Conservation (phyloP, 2,888 invertebrate genomes). For the Tridacna crocea region DNA sequence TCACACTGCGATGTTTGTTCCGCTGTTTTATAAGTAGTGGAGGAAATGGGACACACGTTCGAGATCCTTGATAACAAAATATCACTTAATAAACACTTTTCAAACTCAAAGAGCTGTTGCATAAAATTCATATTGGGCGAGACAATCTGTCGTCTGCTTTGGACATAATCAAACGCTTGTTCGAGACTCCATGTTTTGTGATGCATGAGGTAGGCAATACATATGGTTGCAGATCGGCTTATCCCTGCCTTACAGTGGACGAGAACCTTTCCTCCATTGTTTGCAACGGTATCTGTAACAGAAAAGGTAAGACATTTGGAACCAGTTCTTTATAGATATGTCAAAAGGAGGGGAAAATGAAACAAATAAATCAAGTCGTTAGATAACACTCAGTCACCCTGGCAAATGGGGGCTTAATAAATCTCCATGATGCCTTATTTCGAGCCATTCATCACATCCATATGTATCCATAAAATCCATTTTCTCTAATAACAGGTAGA, state of each 20-base stretch:
- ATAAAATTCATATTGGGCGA: conserved; percentile 85
- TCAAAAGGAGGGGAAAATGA: too few species aligned
- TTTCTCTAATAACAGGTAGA: too few species aligned
- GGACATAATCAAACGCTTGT: conserved; percentile 83
- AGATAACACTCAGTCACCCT: too few species aligned
- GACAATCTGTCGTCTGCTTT: conserved; percentile 81
- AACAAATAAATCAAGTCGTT: too few species aligned
- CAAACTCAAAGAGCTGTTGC: conserved; percentile 83
- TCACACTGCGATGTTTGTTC: not conserved
- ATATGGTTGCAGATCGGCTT: conserved; percentile 82
- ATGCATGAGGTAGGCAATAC: conserved; percentile 81
- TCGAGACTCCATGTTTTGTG: conserved; percentile 77
- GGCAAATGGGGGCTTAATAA: too few species aligned
- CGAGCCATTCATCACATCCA: too few species aligned
- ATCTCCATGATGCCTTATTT: too few species aligned
- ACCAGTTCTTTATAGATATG: too few species aligned
- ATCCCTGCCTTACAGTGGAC: conserved; percentile 82
- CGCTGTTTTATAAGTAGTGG: not conserved
- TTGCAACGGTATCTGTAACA: conserved; percentile 73
- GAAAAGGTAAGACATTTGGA: not conserved
- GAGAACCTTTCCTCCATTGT: conserved; percentile 74
- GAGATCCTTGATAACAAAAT: conserved; percentile 16
- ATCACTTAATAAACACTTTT: conserved; percentile 44
- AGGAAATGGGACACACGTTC: not conserved
- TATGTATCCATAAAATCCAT: too few species aligned